Evolutionary conservation across 2,888 invertebrate species (phyloP), one percentile per base, ranked within the genome.

Genomic region (Xanthia icteritia): DNA sequence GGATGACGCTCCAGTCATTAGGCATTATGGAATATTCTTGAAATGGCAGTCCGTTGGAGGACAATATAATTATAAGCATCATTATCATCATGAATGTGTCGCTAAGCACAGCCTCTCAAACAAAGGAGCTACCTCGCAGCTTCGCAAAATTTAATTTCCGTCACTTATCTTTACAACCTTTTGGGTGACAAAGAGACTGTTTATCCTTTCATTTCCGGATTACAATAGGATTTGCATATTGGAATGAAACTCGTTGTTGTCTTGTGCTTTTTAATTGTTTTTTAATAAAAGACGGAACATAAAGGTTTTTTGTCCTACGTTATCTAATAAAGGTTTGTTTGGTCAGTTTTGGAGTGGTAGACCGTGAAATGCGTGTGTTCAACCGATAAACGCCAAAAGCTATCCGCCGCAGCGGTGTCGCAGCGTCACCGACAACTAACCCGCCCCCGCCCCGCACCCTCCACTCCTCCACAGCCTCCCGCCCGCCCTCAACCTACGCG

Each of bases 21-120:
- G 99, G 99, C 89, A 99, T 97, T 88, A 99, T 98, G 97, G 98
- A 98, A 96, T 99, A 99, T 95, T 99, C 99, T 95, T 99, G 99
- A 98, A 99, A 99, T 74, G 99, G 99, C 88, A 99, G 95, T 92
- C 99, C 99, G 96, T 99, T 99, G 76, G 99, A 99, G 86, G 99
- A 99, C 90, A 99, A 99, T 39, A 45, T 15, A 45, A 15, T 45
- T 45, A 45, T 27, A 36, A 58, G 13, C 48, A 42, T 61, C 51
- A 51, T 61, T 65, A 60, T 67, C 9, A 51, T 23, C 36, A 65
- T 36, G 36, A 69, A 36, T 15, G 36, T n/a, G 51, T 45, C 9
- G 27, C 27, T 71, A 15, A 72, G 31, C 11, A 27, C n/a, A 17
- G 39, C 31, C 63, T 60, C 48, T 56, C 5, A 9, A 58, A 81